Evolutionary conservation across 2,113 vertebrate species (phyloP), one percentile per base, ranked within the genome.

Genomic region (Bujurquina vittata): DNA sequence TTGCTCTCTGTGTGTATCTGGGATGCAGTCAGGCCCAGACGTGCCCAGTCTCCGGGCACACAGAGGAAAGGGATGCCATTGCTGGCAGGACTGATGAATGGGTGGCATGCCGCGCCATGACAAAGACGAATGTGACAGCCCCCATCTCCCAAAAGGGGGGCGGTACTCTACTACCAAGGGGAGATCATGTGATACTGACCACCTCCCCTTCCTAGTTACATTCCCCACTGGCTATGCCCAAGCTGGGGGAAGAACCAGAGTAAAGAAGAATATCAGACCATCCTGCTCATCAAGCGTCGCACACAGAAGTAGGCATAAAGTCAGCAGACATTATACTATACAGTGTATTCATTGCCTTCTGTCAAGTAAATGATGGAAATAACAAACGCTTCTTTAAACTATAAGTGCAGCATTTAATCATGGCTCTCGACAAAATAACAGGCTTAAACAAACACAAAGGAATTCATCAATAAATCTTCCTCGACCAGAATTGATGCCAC

Each of bases 91-190:
- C 87, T 97, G 97, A 97, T 96, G 96, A 96, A 96, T 96, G 93
- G 94, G 91, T 94, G 93, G 91, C 91, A 84, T 85, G 86, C 92
- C 56, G 65, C 79, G 72, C 91, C 65, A 31, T 96, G 96, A 96
- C 96, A 97, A 94, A 96, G 96, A 97, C 94, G 93, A 95, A 97
- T 96, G 96, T 95, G 96, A 96, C 92, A 73, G 90, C 80, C 91
- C 88, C 83, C 63, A 65, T 95, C 94, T 94, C 90, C 87, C 94
- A 63, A 83, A 95, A 95, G 89, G 90, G 90, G 81, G 85, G 79
- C 85, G 92, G 91, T 87, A 92, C 94, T 91, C 95, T 94, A 92
- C 87, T 37, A 86, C 75, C 86, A 83, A 74, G 77, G 93, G 90
- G 81, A 80, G 90, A 92, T 94, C 95, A 93, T 81, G 80, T 61